phyloP scores from a whole-genome alignment of 2,113 vertebrate species.

The Rissa tridactyla region DNA sequence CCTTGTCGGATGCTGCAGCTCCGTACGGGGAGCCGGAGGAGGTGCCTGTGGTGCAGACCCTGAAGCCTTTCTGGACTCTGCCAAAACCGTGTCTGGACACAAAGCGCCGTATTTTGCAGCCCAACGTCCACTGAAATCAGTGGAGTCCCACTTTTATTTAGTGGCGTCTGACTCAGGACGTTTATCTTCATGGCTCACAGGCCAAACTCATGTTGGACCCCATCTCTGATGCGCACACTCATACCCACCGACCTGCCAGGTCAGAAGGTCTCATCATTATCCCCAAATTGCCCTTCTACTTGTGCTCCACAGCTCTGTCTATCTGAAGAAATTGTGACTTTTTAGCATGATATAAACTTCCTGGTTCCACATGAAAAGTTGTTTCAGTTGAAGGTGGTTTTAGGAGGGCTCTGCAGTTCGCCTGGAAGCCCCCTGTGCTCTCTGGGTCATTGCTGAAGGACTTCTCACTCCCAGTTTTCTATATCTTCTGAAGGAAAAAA shows the following conservation, averaged over 20 bases:
- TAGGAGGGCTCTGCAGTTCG: background rate
- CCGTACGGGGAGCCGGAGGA: background rate
- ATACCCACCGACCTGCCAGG: accelerated
- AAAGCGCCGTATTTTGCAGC: background rate
- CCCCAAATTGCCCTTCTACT: background rate
- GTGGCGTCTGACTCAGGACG: accelerated
- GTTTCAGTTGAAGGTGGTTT: background rate
- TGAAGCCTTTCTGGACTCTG: background rate
- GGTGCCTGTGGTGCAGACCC: background rate
- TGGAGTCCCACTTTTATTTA: background rate
- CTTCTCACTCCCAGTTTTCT: background rate
- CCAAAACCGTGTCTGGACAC: background rate
- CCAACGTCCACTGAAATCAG: accelerated
- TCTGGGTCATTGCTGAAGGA: background rate
- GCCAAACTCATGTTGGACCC: background rate
- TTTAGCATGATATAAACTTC: accelerated
- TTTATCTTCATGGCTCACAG: background rate
- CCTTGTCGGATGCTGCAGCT: background rate
- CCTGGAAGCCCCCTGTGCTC: background rate
- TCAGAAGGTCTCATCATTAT: background rate
- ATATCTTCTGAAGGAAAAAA: background rate
- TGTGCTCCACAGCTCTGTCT: background rate
- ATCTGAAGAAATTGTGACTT: accelerated
- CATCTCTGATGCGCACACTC: accelerated
- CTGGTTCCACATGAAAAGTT: background rate